Conservation (phyloP, 2,113 vertebrate genomes). For the Echinops telfairi region DNA sequence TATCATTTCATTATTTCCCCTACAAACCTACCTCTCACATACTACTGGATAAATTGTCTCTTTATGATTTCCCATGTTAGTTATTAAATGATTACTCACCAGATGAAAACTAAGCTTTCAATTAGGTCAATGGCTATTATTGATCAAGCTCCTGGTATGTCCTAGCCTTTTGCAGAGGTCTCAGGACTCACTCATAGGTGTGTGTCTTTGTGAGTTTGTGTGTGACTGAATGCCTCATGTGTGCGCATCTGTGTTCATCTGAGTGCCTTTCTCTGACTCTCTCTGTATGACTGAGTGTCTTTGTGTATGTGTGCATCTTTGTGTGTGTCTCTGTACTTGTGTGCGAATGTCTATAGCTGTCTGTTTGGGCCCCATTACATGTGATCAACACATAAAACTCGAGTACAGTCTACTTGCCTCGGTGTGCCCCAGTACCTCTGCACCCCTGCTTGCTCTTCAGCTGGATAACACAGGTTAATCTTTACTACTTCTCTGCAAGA, state of each 20-base stretch:
- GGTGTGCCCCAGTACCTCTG: not conserved
- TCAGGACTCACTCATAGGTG: not conserved
- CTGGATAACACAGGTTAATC: not conserved
- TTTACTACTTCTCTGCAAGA: conserved; percentile 54
- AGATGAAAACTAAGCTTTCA: not conserved
- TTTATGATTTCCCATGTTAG: not conserved
- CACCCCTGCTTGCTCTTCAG: not conserved
- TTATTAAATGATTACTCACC: not conserved
- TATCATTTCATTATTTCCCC: not conserved
- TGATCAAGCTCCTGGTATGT: not conserved
- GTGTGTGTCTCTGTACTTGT: not conserved
- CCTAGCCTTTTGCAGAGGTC: not conserved
- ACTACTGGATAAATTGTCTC: conserved; percentile 5
- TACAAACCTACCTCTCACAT: not conserved
- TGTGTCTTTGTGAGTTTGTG: not conserved
- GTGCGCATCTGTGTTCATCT: too few relatives aligned
- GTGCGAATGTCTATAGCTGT: not conserved
- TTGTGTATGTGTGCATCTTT: not conserved
- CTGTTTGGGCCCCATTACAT: not conserved
- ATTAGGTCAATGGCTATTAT: not conserved
- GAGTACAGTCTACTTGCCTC: too few relatives aligned
- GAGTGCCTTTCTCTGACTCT: not conserved
- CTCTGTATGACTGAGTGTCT: rapidly evolving
- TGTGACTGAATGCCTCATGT: too few relatives aligned
- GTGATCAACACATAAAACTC: not conserved